Evolutionary conservation across 2,113 vertebrate genomes (phyloP), one percentile per base, ranked within the genome.

Genomic region (Eupsittula cactorum): DNA sequence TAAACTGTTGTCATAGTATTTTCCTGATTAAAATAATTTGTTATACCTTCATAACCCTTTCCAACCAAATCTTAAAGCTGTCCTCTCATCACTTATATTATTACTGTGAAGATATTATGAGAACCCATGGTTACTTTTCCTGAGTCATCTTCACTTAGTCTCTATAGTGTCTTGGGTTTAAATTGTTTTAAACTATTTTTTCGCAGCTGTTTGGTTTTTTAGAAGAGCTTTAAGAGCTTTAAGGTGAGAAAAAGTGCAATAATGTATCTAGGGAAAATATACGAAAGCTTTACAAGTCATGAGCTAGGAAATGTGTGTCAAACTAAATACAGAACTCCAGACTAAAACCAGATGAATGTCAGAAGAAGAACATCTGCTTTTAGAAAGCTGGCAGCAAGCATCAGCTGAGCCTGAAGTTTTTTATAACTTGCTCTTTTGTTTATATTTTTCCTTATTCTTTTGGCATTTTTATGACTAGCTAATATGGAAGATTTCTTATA

Each of bases 301-400:
- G 25, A 49, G 20, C 52, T 94, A 50, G 57, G 65, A 93, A 94
- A 64, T 62, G 9, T 41, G 24, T 77, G 35, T 95, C 82, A 73
- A 89, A 87, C 53, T 29, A 78, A 52, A 70, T 83, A 67, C 41
- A 91, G 55, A 90, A 80, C 63, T 91, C 52, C 65, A 81, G 74
- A 85, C 59, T 70, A 10, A 92, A 93, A 93, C 0, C 77, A 97
- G 81, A 89, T 87, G 62, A 87, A 86, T 31, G 33, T 81, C 88
- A 95, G 83, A 90, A 89, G 80, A 88, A 83, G n/a, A 92, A 74
- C 49, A 94, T 86, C 83, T 97, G 92, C 64, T 89, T 70, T 41
- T 29, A 67, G 50, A 82, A 85, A 93, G 16, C 27, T 95, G 83
- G 82, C 83, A 95, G 63, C 57, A 76, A 83, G 35, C 46, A 59